Evolutionary conservation across 2,113 vertebrate species (phyloP).

Genomic region (Pandion haliaetus): DNA sequence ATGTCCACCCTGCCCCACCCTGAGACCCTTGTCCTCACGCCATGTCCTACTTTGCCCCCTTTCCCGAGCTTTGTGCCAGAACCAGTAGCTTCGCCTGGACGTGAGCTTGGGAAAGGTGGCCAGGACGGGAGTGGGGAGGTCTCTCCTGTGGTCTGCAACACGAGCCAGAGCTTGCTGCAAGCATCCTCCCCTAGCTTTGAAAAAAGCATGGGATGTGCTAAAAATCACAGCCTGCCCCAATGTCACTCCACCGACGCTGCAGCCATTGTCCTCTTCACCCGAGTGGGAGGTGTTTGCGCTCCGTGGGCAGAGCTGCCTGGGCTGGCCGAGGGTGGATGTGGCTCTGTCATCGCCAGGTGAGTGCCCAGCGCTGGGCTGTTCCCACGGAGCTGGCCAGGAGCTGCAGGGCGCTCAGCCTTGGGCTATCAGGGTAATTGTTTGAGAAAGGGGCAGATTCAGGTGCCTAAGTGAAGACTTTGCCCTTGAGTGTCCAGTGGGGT

Average conservation of each 20-base stretch:
- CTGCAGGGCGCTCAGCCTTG: neutral
- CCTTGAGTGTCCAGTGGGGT: neutral
- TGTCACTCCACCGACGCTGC: rapidly evolving
- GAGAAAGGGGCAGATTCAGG: neutral
- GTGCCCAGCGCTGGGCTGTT: neutral
- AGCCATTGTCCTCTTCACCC: rapidly evolving
- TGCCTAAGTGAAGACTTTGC: neutral
- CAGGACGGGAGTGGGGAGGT: neutral
- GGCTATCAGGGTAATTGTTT: neutral
- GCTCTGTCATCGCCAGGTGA: rapidly evolving
- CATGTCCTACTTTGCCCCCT: neutral
- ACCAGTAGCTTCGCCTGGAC: neutral
- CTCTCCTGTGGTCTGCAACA: neutral
- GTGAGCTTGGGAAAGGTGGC: neutral
- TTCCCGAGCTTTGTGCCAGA: neutral
- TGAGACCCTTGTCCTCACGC: rapidly evolving
- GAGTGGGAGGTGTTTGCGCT: neutral
- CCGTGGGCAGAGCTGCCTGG: neutral
- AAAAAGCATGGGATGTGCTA: neutral
- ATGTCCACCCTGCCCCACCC: neutral
- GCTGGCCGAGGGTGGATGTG: neutral
- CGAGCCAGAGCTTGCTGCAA: neutral
- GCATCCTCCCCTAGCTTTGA: neutral
- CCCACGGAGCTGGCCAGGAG: neutral
- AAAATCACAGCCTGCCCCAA: neutral